Base-by-base conservation (phyloP, 2,113 vertebrate genomes). In the Sitta europaea region DNA sequence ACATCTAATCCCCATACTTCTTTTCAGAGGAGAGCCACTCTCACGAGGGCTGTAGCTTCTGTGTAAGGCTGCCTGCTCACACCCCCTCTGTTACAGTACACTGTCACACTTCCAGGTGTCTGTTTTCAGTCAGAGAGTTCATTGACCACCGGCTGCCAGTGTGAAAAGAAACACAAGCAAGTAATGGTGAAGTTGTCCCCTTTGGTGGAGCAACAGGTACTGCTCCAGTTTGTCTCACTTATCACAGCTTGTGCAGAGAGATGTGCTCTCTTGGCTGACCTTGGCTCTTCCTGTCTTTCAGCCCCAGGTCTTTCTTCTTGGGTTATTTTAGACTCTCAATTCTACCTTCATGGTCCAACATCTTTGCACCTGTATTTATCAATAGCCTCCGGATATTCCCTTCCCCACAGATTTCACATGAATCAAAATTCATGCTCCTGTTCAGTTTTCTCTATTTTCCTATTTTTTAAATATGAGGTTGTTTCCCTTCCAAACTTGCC, bases 131-230 rank as follows among this genome's bases (percentile, higher is more conserved):
- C 47, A 50, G 23, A 50, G 15, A 33, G 31, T 57, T 73, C 74
- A 25, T 0, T 62, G 74, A 67, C 15, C 38, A 38, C 25, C 0
- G 0, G 22, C 53, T 66, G 29, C 21, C 54, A 73, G 20, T 18
- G 10, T 31, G 19, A 62, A 74, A 75, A 71, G 40, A 87, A 94
- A 67, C n/a, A 47, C 24, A 70, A 61, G 23, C 14, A 58, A 29
- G 35, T 42, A 50, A 33, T 22, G 33, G 27, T 58, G 35, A 61
- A 50, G 27, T 31, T 65, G 42, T 76, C 42, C n/a, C 18, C 61
- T 79, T 51, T 17, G n/a, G 21, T 70, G 67, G 10, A 66, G 63
- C 14, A 25, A 12, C 28, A 72, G 40, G 16, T 76, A 54, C 57
- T 65, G 62, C 50, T 88, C 45, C 25, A 0, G 0, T 36, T 35